phyloP scores from a whole-genome alignment of 1,140 invertebrate genomes.

The Drosophila seguyi region DNA sequence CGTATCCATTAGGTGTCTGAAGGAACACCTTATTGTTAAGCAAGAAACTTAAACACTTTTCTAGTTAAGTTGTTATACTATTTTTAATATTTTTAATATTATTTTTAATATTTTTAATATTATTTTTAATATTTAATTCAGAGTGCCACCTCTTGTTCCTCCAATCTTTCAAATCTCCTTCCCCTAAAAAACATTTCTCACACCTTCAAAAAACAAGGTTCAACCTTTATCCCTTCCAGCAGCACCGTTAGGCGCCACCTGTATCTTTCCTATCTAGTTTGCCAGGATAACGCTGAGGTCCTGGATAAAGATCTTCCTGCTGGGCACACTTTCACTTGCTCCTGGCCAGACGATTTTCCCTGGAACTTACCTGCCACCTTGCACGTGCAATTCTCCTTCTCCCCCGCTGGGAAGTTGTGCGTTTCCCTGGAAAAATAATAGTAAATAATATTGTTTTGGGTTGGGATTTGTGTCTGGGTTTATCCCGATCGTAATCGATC shows the following conservation, averaged over 20 bases:
- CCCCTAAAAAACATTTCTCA: slow-evolving; percentile 5
- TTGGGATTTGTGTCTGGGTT: neutral
- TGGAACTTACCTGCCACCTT: slow-evolving; percentile 49
- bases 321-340: slow-evolving; percentile 68
- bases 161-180: neutral
- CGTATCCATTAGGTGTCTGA: neutral
- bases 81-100: neutral
- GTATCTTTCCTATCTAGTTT: slow-evolving; percentile 23
- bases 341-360: slow-evolving; percentile 29
- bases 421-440: slow-evolving; percentile 40
- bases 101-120: neutral
- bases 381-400: slow-evolving; percentile 57
- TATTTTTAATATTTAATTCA: too few relatives aligned
- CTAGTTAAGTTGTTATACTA: neutral
- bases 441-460: slow-evolving; percentile 55
- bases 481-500: slow-evolving; percentile 70
- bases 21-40: neutral
- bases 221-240: slow-evolving; percentile 10
- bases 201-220: slow-evolving; percentile 2
- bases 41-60: neutral
- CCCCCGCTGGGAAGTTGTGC: neutral
- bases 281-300: slow-evolving; percentile 15
- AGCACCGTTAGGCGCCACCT: slow-evolving; percentile 47
- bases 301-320: slow-evolving; percentile 38
- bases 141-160: too few relatives aligned